phyloP scores from a whole-genome alignment of 2,113 vertebrate species.

The Raja brachyura region DNA sequence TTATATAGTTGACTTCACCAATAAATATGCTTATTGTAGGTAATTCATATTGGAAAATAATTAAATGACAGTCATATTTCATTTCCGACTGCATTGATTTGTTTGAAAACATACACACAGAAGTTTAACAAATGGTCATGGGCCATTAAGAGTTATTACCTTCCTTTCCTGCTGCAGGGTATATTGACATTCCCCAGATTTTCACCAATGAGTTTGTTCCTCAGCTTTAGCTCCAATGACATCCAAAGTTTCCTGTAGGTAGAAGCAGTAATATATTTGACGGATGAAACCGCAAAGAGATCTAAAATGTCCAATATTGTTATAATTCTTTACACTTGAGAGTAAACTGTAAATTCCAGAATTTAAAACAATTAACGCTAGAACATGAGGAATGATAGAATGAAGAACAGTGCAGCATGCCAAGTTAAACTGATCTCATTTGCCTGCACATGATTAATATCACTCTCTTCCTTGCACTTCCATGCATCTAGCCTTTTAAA shows the following conservation, averaged over 20 bases:
- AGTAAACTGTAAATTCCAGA: background rate
- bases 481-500: too few relatives aligned
- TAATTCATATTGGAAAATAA: background rate
- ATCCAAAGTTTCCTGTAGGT: constrained; percentile 45
- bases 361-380: background rate
- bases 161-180: constrained; percentile 44
- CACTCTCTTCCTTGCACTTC: too few relatives aligned
- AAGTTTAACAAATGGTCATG: background rate
- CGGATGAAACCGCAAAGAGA: background rate
- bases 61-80: background rate
- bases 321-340: background rate
- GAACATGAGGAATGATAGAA: too few relatives aligned
- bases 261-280: background rate
- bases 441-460: too few relatives aligned
- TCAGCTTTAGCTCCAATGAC: constrained; percentile 52
- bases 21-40: background rate
- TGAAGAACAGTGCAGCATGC: too few relatives aligned
- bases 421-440: too few relatives aligned
- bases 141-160: constrained; percentile 46
- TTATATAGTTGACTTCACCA: background rate
- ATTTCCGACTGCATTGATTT: background rate
- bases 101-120: background rate
- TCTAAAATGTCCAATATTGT: background rate
- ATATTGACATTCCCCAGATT: constrained; percentile 40
- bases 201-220: constrained; percentile 49